These are phyloP conservation scores for Thalassaphorura encarpata DNA, from an alignment of 1,140 invertebrate genomes.

Conservation along the genomic window DNA sequence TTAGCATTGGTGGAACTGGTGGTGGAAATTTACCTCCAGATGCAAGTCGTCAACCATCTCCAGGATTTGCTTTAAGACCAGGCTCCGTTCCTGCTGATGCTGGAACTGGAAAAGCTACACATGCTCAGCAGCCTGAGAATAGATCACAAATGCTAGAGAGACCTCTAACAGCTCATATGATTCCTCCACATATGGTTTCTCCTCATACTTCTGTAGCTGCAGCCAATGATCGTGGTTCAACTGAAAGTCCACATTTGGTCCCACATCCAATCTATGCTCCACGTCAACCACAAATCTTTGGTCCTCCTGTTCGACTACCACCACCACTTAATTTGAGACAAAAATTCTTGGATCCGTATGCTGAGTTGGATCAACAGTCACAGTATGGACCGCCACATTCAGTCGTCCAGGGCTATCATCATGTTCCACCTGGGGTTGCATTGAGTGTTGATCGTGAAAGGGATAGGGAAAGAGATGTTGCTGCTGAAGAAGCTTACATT, in stretches of 20 bases:
- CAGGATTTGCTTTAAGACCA: slow-evolving; percentile 4
- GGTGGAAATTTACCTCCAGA: not conserved
- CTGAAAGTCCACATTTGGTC: slow-evolving; percentile 4
- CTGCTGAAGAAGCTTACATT: slow-evolving; percentile 7
- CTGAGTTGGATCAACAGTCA: slow-evolving; percentile 17
- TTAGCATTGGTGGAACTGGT: slow-evolving; percentile 10
- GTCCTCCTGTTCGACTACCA: no score
- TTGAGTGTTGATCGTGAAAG: slow-evolving; percentile 3
- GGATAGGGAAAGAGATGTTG: slow-evolving; percentile 8
- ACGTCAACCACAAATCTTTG: slow-evolving; percentile 1
- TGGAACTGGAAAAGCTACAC: slow-evolving; percentile 2
- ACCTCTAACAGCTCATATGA: slow-evolving; percentile 32
- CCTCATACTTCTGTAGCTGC: no score
- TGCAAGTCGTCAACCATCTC: not conserved
- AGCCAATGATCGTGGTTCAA: slow-evolving; percentile 37
- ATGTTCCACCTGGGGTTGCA: slow-evolving; percentile 9
- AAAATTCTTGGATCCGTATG: slow-evolving; percentile 25
- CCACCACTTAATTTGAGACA: slow-evolving; percentile 26
- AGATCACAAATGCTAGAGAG: not conserved
- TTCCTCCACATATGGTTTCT: slow-evolving; percentile 45
- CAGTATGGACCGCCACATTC: slow-evolving; percentile 5
- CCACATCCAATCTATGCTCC: slow-evolving; percentile 37
- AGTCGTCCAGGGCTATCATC: slow-evolving; percentile 12
- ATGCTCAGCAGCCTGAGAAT: not conserved
- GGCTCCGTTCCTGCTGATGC: slow-evolving; percentile 7